phyloP scores from a whole-genome alignment of 2,113 vertebrate species.

The Ceyx margarethae region DNA sequence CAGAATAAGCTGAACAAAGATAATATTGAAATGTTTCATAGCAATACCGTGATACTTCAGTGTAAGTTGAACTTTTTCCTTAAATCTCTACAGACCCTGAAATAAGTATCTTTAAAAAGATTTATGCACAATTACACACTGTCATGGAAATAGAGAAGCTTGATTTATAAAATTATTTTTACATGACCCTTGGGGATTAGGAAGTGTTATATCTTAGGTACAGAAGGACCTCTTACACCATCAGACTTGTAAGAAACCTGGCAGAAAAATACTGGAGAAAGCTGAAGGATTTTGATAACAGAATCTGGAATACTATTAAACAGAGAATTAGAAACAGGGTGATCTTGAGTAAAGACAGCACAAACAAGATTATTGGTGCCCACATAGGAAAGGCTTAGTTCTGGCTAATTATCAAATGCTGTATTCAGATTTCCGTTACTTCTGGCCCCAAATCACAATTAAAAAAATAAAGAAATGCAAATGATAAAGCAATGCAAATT shows the following conservation, averaged over 20 bases:
- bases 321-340: conserved; percentile 38
- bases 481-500: not conserved
- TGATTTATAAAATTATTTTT: not conserved
- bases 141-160: not conserved
- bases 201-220: not conserved
- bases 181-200: not conserved
- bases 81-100: not conserved
- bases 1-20: not conserved
- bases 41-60: not conserved
- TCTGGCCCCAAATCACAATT: not conserved
- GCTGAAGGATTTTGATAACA: conserved; percentile 62
- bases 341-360: conserved; percentile 44
- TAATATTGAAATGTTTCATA: not conserved
- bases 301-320: conserved; percentile 67
- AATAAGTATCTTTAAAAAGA: not conserved
- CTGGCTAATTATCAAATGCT: conserved; percentile 48
- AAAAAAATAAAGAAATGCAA: not conserved
- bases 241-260: conserved; percentile 27
- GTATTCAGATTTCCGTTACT: conserved; percentile 1
- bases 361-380: conserved; percentile 47
- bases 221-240: not conserved
- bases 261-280: conserved; percentile 27
- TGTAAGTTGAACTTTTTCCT: not conserved
- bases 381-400: conserved; percentile 37
- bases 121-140: not conserved